These are phyloP conservation scores for Eptatretus burgeri DNA, from an alignment of 2,113 vertebrate species.

Conservation along the genomic window DNA sequence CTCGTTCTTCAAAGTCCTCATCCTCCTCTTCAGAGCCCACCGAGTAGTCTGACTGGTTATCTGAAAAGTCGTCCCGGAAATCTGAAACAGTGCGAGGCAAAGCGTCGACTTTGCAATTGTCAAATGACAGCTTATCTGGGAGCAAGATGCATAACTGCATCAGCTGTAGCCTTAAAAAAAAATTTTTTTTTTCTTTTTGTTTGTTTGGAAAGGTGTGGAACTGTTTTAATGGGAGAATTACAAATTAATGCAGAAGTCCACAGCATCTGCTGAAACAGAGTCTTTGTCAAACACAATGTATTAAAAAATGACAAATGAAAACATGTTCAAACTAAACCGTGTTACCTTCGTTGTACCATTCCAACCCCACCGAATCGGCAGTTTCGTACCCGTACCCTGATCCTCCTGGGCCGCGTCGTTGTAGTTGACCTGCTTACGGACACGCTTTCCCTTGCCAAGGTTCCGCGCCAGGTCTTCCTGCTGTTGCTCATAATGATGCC, in stretches of 20 bases:
- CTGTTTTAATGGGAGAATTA: too few species aligned
- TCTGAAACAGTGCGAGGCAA: constrained; percentile 21
- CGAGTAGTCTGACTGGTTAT: constrained; percentile 95
- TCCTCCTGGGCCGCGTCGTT: constrained; percentile 88
- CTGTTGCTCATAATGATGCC: constrained; percentile 92
- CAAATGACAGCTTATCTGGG: too few species aligned
- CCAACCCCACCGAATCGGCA: constrained; percentile 1
- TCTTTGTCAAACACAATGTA: too few species aligned
- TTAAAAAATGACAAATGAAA: too few species aligned
- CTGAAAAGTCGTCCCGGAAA: constrained; percentile 85
- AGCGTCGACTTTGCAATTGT: too few species aligned
- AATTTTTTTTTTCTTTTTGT: too few species aligned
- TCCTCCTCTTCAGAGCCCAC: constrained; percentile 94
- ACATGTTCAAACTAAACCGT: too few species aligned
- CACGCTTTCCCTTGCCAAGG: constrained; percentile 72
- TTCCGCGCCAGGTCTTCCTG: constrained; percentile 83
- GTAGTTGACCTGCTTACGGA: constrained; percentile 98
- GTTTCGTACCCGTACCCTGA: constrained; percentile 33
- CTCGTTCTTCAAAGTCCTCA: constrained; percentile 86
- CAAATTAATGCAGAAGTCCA: too few species aligned
- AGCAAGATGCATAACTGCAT: too few species aligned
- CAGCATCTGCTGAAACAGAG: too few species aligned
- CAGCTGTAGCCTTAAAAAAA: too few species aligned
- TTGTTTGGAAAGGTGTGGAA: too few species aligned
- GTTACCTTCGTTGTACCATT: background rate